phyloP scores from a whole-genome alignment of 2,888 invertebrate species.

The Drosophila meridionalis region DNA sequence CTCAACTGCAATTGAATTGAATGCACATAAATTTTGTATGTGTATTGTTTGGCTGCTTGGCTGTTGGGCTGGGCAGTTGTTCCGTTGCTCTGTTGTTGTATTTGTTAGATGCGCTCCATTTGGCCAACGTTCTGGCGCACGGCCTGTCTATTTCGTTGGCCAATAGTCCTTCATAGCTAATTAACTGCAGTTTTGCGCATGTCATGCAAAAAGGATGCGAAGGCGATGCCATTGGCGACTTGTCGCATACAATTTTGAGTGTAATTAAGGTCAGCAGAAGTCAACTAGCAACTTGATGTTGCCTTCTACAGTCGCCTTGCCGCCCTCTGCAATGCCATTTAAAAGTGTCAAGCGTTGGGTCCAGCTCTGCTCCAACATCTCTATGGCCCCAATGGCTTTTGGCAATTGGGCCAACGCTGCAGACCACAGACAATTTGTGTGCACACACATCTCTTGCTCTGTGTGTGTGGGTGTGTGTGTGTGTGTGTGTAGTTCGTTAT shows the following conservation, averaged over 20 bases:
- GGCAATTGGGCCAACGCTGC: constrained; percentile 43
- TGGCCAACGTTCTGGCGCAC: constrained; percentile 13
- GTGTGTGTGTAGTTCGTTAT: constrained; percentile 40
- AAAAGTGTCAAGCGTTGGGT: constrained; percentile 42
- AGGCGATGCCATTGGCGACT: constrained; percentile 34
- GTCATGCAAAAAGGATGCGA: constrained; percentile 49
- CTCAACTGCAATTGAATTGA: constrained; percentile 68
- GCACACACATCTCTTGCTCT: constrained; percentile 19
- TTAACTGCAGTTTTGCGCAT: constrained; percentile 70
- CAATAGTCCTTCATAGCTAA: constrained; percentile 67
- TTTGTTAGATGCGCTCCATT: constrained; percentile 26
- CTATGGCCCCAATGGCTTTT: constrained; percentile 41
- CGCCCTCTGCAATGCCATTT: constrained; percentile 24
- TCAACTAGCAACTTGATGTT: constrained; percentile 68
- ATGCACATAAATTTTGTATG: constrained; percentile 63
- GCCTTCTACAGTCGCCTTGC: constrained; percentile 1
- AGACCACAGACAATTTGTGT: constrained; percentile 45
- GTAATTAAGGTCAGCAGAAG: constrained; percentile 73
- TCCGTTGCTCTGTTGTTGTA: background rate
- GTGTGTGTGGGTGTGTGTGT: constrained; percentile 12
- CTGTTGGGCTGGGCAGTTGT: background rate
- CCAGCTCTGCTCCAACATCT: constrained; percentile 39
- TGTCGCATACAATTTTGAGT: constrained; percentile 68
- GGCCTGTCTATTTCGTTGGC: constrained; percentile 35
- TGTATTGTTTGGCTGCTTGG: constrained; percentile 18